Evolutionary conservation across 1,140 invertebrate species (phyloP), one percentile per base, ranked within the genome.

Genomic region (Babylonia areolata): DNA sequence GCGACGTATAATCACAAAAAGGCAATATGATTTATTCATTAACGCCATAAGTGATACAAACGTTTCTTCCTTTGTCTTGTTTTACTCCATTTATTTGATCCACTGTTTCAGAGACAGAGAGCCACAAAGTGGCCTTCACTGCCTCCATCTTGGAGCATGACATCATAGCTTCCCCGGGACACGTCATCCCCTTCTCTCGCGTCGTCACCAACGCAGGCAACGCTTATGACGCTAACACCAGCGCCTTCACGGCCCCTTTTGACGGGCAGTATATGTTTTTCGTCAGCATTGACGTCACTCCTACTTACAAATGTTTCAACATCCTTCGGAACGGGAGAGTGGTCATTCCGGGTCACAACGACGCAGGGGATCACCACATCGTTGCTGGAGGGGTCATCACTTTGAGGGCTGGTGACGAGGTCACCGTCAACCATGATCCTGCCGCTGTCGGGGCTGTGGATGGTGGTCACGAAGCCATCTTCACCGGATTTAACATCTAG

Each of bases 381-480:
- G 37, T 58, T 80, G 80, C 31, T 75, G 82, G 37, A 51, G 84
- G 17, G 69, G 39, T 51, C 81, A 75, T 80, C 77, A 78, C 40
- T 81, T 40, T 42, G 28, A 71, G 42, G 69, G 83, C 23, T 39
- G 73, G 58, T 69, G 80, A 80, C 64, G 75, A 11, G 58, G 46
- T 58, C 35, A 80, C 75, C 39, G 77, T 81, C 64, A 78, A 0
- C 33, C 31, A 28, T 35, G 51, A 6, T 84, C 42, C 58, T 85
- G 75, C 28, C 46, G 54, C 28, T 31, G 31, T 75, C 82, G 77
- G 28, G 40, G 33, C 31, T 35, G 85, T n/a, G 64, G 82, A 35
- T 87, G 85, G 46, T 85, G 89, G 58, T 78, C 83, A 69, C 83
- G 85, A 77, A 86, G 83, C n/a, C 58, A 64, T n/a, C 28, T 73